phyloP scores from a whole-genome alignment of 2,888 invertebrate species.

The Cosmia trapezina region DNA sequence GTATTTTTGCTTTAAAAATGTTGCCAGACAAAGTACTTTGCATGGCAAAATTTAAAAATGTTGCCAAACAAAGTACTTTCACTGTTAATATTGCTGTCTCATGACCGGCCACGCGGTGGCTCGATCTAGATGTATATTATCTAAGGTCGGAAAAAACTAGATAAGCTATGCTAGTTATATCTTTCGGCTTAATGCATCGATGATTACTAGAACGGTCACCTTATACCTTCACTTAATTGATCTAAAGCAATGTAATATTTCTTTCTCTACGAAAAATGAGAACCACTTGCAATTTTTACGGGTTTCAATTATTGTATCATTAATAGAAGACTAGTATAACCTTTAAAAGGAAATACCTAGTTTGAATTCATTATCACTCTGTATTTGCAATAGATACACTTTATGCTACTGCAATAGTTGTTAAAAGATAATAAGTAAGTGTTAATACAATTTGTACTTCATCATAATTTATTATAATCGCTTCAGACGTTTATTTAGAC shows the following conservation, averaged over 20 bases:
- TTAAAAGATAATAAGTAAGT: slow-evolving; percentile 10
- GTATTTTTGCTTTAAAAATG: too few relatives aligned
- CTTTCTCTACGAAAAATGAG: neutral
- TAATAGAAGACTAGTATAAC: neutral
- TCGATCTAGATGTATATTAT: too few relatives aligned
- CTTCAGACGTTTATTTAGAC: neutral
- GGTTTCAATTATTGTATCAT: neutral
- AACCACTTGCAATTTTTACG: neutral
- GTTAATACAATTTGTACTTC: slow-evolving; percentile 30
- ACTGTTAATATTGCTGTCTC: too few relatives aligned
- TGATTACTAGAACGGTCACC: neutral
- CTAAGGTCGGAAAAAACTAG: neutral
- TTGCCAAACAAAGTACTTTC: too few relatives aligned
- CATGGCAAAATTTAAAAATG: too few relatives aligned
- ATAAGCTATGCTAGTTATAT: neutral
- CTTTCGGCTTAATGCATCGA: neutral
- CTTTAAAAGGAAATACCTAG: neutral
- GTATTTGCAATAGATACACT: neutral
- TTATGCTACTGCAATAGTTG: neutral
- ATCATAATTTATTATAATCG: slow-evolving; percentile 5
- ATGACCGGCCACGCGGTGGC: too few relatives aligned
- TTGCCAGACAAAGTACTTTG: too few relatives aligned
- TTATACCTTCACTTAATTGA: neutral
- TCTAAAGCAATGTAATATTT: neutral
- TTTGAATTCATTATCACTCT: neutral